phyloP scores from a whole-genome alignment of 2,113 vertebrate species.

The Melanotaenia duboulayi region DNA sequence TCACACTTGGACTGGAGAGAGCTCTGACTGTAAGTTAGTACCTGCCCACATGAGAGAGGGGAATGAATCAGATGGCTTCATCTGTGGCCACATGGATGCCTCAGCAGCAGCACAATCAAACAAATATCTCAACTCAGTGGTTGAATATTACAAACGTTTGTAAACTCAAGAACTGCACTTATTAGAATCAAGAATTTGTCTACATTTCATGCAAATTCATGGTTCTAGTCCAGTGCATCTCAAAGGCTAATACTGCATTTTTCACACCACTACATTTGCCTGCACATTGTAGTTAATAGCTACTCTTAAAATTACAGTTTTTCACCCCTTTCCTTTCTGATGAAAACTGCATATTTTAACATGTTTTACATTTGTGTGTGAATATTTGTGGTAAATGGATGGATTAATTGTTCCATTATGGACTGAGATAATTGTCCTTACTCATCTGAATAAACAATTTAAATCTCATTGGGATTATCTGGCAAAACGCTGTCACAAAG shows the following conservation, averaged over 20 bases:
- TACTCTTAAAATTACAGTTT: not conserved
- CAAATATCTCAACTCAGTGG: not conserved
- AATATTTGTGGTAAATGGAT: no score
- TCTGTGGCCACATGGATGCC: slow-evolving; percentile 21
- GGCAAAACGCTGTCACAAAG: not conserved
- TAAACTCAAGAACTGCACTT: not conserved
- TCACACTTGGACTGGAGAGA: slow-evolving; percentile 30
- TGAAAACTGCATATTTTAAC: not conserved
- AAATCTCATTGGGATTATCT: no score
- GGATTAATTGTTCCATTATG: no score
- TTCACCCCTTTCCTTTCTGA: not conserved
- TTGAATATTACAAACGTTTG: not conserved
- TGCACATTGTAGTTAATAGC: not conserved
- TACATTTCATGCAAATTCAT: not conserved
- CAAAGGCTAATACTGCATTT: not conserved
- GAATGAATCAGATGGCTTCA: slow-evolving; percentile 46
- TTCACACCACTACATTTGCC: not conserved
- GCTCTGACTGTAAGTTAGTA: slow-evolving; percentile 25
- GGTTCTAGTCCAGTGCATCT: not conserved
- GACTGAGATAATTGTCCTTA: no score
- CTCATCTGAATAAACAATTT: no score
- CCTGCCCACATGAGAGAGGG: slow-evolving; percentile 44
- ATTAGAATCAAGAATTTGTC: not conserved
- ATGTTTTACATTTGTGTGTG: no score
- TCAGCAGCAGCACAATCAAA: slow-evolving; percentile 18